These are phyloP conservation scores for Symphodus melops DNA, from an alignment of 2,113 vertebrate species.

Conservation along the genomic window DNA sequence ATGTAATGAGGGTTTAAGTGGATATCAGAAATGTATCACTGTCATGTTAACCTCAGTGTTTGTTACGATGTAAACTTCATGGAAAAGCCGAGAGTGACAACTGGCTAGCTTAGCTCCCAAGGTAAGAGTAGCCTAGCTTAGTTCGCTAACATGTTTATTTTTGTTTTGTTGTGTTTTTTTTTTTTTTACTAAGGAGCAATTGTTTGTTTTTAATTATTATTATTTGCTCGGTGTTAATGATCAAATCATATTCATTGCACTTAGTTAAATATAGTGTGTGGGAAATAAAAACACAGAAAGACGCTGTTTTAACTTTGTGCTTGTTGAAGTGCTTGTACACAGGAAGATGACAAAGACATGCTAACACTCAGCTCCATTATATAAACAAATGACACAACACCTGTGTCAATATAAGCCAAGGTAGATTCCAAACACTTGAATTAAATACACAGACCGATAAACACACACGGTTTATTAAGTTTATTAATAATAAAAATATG, in stretches of 20 bases:
- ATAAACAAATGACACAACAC: background rate
- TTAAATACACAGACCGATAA: fast-evolving
- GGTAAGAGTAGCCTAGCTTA: slow-evolving; percentile 28
- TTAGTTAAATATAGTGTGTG: fast-evolving
- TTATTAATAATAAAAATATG: no score
- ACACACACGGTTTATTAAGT: background rate
- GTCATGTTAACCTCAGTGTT: background rate
- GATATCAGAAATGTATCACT: fast-evolving
- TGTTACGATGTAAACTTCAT: slow-evolving; percentile 26
- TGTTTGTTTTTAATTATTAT: no score
- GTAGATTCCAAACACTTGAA: background rate
- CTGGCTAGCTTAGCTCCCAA: slow-evolving; percentile 41
- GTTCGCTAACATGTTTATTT: slow-evolving; percentile 14
- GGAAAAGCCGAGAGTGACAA: slow-evolving; percentile 16
- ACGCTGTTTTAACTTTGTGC: slow-evolving; percentile 7
- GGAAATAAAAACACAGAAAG: background rate
- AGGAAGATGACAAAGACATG: slow-evolving; percentile 50
- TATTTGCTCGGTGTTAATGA: background rate
- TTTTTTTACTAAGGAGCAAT: background rate
- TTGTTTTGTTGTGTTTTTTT: no score
- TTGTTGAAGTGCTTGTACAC: slow-evolving; percentile 6
- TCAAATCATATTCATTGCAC: fast-evolving
- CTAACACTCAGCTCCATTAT: background rate
- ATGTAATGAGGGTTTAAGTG: fast-evolving
- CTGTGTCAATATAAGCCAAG: background rate